Base-by-base conservation (phyloP, 2,113 vertebrate genomes). In the Ascaphus truei region DNA sequence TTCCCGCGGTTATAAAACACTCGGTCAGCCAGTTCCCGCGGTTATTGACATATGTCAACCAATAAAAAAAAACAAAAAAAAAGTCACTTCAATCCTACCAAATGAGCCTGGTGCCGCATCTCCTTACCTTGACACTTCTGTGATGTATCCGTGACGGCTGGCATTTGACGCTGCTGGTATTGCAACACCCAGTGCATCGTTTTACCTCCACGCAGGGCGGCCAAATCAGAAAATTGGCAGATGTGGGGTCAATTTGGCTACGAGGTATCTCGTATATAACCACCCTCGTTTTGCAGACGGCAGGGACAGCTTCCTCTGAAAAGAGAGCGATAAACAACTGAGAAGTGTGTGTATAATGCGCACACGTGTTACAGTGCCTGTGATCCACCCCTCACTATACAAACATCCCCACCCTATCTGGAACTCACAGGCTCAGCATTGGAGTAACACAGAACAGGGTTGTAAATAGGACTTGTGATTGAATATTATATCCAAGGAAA, bases 221-320 rank as follows among this genome's bases (percentile, higher is more conserved):
- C 97, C 97, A 99, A 83, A 99, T 94, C 86, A 99, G 89, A 82
- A 99, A 99, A 84, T 98, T 99, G 79, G 95, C 96, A 1, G 97
- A 95, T 1, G 96, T 98, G 77, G 97, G 93, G 82, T 99, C 97
- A 47, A 99, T 96, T 89, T 98, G 96, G 82, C 95, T 96, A 81
- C 97, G 93, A 76, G 96, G 95, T 79, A 98, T 99, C 92, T 99
- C 97, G 0, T 98, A 99, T 78, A 98, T 97, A 84, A 98, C 97
- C 12, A 95, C 98, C 72, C 96, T 91, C 2, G 95, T 96, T 89
- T 98, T 98, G 74, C 97, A 98, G 79, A 89, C 87, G 0, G 96
- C 96, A 0, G 95, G 95, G 77, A 96, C 90, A 31, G 96, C 96
- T 79, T 99, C 96, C 84, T 99, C 96, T 98, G 87, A 0, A 61